phyloP scores from a whole-genome alignment of 2,888 invertebrate genomes.

The Isotomurus palustris region DNA sequence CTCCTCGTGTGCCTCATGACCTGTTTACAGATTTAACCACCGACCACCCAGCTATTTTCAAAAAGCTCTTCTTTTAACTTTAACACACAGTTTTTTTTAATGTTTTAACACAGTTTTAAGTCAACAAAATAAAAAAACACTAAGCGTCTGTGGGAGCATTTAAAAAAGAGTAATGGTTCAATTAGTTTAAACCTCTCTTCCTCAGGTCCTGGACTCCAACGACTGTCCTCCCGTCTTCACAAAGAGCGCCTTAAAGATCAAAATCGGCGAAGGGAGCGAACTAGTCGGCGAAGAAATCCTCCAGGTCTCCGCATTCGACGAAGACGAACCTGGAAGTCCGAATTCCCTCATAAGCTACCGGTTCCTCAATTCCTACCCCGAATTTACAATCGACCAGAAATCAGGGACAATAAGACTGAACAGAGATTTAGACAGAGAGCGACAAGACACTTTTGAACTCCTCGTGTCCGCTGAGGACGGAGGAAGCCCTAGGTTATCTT shows the following conservation, averaged over 20 bases:
- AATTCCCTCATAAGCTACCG: constrained; percentile 42
- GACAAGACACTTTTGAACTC: constrained; percentile 72
- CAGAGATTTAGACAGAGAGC: constrained; percentile 77
- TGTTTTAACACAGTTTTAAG: too few relatives aligned
- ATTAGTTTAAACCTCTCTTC: neutral
- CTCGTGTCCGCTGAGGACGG: constrained; percentile 75
- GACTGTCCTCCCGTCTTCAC: constrained; percentile 87
- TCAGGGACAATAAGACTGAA: constrained; percentile 70
- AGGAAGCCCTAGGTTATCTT: constrained; percentile 62
- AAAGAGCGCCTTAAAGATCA: constrained; percentile 72
- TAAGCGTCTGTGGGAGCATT: neutral
- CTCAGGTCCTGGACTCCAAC: constrained; percentile 71
- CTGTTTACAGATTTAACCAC: too few relatives aligned
- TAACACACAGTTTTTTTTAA: too few relatives aligned
- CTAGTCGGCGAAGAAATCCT: constrained; percentile 80
- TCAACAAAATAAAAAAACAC: neutral
- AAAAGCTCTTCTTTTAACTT: too few relatives aligned
- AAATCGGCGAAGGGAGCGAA: constrained; percentile 74
- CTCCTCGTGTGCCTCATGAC: neutral
- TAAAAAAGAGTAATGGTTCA: neutral
- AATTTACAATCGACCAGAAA: constrained; percentile 71
- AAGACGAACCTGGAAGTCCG: constrained; percentile 62
- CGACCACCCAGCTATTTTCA: too few relatives aligned
- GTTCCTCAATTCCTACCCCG: constrained; percentile 54
- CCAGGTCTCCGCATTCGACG: constrained; percentile 75